These are phyloP conservation scores for Catharus fuscescens DNA, from an alignment of 2,113 vertebrate genomes.

Conservation along the genomic window DNA sequence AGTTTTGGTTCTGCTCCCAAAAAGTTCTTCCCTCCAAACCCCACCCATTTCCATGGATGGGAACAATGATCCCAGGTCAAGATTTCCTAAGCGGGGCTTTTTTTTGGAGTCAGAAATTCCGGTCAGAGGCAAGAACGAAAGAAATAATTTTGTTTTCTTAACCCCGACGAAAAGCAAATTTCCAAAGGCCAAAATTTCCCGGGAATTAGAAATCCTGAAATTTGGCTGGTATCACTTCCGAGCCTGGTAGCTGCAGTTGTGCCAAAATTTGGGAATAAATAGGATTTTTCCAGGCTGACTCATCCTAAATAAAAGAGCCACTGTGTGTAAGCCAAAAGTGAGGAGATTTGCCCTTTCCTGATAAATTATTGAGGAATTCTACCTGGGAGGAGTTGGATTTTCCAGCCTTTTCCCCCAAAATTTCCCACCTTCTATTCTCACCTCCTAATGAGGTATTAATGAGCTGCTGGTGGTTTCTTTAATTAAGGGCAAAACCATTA, in stretches of 20 bases:
- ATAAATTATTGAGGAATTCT: not conserved
- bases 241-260: not conserved
- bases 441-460: not conserved
- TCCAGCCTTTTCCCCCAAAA: not conserved
- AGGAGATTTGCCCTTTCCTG: not conserved
- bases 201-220: constrained; percentile 44
- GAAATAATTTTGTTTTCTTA: constrained; percentile 48
- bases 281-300: constrained; percentile 30
- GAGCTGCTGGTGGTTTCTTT: not conserved
- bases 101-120: not conserved
- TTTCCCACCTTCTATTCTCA: not conserved
- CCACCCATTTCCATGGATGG: not conserved
- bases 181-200: constrained; percentile 24
- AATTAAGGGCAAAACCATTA: not conserved
- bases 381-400: not conserved
- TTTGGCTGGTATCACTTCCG: not conserved
- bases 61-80: not conserved
- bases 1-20: not conserved
- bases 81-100: not conserved
- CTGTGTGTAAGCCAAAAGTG: not conserved
- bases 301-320: not conserved
- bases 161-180: not conserved
- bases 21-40: not conserved
- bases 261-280: constrained; percentile 25
- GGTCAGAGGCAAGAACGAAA: not conserved